Base-by-base conservation (phyloP, 2,113 vertebrate genomes). In the Psophia crepitans region DNA sequence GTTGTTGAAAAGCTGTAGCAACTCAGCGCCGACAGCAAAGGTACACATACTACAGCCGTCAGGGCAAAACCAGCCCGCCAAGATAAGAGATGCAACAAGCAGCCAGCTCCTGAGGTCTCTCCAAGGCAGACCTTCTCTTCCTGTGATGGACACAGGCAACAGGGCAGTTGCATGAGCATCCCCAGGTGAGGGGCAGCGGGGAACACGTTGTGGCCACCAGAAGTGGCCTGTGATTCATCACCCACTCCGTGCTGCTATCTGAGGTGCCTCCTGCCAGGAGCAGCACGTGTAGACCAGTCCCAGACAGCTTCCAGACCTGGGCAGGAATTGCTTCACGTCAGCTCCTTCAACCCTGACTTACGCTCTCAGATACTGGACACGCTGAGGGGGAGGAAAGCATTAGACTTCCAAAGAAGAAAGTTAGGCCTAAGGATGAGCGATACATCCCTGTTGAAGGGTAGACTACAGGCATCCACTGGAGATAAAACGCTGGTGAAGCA, bases 361-460 rank as follows among this genome's bases (percentile, higher is more conserved):
- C 0, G 0, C 13, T 66, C 2, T 77, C 51, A 41, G 70, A 56
- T 48, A 60, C 49, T 53, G 20, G 41, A 27, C 12, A 18, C 2
- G 5, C 49, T 41, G 33, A 14, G 5, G 5, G 69, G 41, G 64
- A 43, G 43, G 43, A 65, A 81, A 41, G 14, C 43, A 58, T 41
- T 73, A 51, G 39, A 69, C 9, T 57, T 65, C 76, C 1, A 61
- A 89, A 54, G 9, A 84, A 78, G 54, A 37, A 70, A 74, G 41
- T 66, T 23, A 88, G 56, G 33, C 61, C 23, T 60, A 66, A 88
- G 78, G 73, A 41, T 76, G 46, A 70, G 39, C 1, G 0, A 61
- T 43, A 22, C 11, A 30, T 18, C 49, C 64, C n/a, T 23, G 8
- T 8, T 43, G 79, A 79, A 89, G 51, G 39, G 64, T 3, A 56